These are phyloP conservation scores for Cotesia congregata DNA, from an alignment of 2,888 invertebrate genomes.

Conservation along the genomic window DNA sequence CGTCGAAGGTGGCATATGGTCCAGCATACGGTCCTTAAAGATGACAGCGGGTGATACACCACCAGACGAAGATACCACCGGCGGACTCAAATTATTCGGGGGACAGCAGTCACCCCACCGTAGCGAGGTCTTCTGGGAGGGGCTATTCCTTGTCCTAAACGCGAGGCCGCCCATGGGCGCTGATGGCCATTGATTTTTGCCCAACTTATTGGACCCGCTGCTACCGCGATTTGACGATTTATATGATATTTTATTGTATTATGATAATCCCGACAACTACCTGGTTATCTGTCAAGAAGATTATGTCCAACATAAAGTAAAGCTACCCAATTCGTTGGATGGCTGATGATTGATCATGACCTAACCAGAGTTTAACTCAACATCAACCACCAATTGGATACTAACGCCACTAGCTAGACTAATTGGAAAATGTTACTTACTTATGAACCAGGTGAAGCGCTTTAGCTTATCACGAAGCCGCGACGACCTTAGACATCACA, in stretches of 20 bases:
- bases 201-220: conserved; percentile 59
- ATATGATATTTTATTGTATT: conserved; percentile 3
- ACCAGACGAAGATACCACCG: conserved; percentile 44
- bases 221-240: conserved; percentile 48
- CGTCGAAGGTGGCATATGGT: conserved; percentile 64
- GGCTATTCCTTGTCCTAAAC: conserved; percentile 96
- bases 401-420: background rate
- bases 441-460: background rate
- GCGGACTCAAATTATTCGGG: conserved; percentile 63
- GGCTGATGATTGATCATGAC: background rate
- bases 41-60: conserved; percentile 54
- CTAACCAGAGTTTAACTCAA: too few relatives aligned
- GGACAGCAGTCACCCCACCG: conserved; percentile 95
- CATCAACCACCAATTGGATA: too few relatives aligned
- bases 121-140: conserved; percentile 96
- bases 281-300: background rate
- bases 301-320: too few relatives aligned
- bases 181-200: conserved; percentile 71
- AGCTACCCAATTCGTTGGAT: background rate
- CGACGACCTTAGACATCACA: conserved; percentile 39
- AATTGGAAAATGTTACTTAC: background rate
- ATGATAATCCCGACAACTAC: background rate
- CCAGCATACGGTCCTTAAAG: conserved; percentile 64
- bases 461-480: conserved; percentile 16
- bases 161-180: conserved; percentile 95